Conservation (phyloP, 2,113 vertebrate genomes). For the Ellobius talpinus region DNA sequence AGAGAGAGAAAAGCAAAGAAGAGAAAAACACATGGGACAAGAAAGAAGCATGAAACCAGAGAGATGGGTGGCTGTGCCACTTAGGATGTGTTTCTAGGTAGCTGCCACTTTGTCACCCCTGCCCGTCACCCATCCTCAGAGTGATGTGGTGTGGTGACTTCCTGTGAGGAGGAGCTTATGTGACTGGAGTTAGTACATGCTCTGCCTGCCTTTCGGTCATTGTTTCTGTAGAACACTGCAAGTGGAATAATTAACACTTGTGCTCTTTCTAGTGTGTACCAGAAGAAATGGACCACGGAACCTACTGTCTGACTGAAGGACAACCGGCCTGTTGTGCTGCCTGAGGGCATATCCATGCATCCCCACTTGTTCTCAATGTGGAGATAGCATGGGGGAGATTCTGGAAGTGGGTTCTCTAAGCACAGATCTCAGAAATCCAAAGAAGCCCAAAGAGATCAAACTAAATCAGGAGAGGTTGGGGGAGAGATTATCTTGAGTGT, state of each 20-base stretch:
- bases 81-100: background rate
- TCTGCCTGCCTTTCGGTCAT: background rate
- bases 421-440: background rate
- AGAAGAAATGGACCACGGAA: background rate
- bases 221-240: background rate
- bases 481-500: background rate
- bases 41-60: background rate
- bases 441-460: background rate
- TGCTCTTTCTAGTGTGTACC: background rate
- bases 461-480: accelerated
- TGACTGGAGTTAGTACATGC: background rate
- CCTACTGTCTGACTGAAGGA: background rate
- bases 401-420: background rate
- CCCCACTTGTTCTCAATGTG: background rate
- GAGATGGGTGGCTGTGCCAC: background rate
- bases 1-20: background rate
- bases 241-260: background rate
- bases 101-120: background rate
- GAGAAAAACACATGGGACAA: background rate
- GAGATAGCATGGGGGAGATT: background rate
- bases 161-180: background rate
- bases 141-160: background rate
- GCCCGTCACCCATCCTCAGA: background rate
- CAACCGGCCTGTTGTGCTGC: background rate
- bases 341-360: accelerated